Percentiles rank a stretch among this genome's conserved stretches.
Conservation (phyloP, 2,797 vertebrate species). For the Tenualosa ilisha region DNA sequence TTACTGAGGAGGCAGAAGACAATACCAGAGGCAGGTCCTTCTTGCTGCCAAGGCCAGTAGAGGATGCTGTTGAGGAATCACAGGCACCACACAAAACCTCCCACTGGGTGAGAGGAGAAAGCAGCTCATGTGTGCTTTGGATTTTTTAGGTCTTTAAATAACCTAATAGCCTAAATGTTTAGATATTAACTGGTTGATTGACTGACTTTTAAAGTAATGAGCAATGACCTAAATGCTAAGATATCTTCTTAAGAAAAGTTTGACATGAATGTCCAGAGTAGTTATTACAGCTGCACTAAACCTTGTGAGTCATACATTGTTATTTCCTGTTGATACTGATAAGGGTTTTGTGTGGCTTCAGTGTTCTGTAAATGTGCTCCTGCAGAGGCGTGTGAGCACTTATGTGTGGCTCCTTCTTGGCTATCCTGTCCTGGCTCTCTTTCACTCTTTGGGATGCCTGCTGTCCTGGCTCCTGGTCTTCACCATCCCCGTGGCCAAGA, state of each 20-base stretch:
- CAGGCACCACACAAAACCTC: neutral
- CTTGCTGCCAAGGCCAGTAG: constrained; percentile 60
- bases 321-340: neutral
- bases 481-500: constrained; percentile 81
- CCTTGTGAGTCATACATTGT: neutral
- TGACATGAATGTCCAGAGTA: neutral
- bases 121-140: neutral
- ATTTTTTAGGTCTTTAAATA: neutral
- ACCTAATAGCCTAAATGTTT: too few relatives aligned
- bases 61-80: constrained; percentile 40
- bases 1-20: constrained; percentile 52
- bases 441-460: constrained; percentile 77
- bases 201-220: too few relatives aligned
- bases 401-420: constrained; percentile 77
- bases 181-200: too few relatives aligned
- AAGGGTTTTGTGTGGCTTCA: neutral
- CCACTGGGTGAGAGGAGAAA: constrained; percentile 75
- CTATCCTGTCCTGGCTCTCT: constrained; percentile 68
- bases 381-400: constrained; percentile 62
- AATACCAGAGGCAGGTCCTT: constrained; percentile 60
- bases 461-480: constrained; percentile 78
- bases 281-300: neutral
- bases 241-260: neutral
- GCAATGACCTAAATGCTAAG: too few relatives aligned
- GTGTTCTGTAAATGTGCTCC: neutral